phyloP scores from a whole-genome alignment of 2,888 invertebrate genomes.

The Dioctria linearis region DNA sequence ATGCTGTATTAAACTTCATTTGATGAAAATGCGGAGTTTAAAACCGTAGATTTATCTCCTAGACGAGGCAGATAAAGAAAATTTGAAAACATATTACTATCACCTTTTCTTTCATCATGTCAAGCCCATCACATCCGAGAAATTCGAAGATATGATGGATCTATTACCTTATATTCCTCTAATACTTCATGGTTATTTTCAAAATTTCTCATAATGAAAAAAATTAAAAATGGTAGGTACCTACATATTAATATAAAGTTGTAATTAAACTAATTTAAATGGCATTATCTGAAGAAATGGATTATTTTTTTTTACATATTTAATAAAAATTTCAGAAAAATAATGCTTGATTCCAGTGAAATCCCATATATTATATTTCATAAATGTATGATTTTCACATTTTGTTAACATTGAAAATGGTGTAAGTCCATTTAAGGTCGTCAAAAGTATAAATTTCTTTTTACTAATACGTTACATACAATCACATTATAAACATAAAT shows the following conservation, averaged over 20 bases:
- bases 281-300: conserved; percentile 16
- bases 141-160: background rate
- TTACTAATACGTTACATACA: background rate
- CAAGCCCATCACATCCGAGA: background rate
- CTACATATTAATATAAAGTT: conserved; percentile 7
- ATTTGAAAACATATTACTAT: background rate
- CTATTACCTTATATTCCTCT: conserved; percentile 4
- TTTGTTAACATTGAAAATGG: too few species aligned
- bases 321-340: background rate
- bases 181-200: background rate
- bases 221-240: conserved; percentile 1
- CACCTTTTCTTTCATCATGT: background rate
- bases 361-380: background rate
- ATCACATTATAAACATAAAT: conserved; percentile 1
- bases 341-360: background rate
- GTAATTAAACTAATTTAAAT: conserved; percentile 1
- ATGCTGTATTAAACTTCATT: conserved; percentile 16
- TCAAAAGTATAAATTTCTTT: background rate
- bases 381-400: too few species aligned
- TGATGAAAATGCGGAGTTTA: conserved; percentile 15
- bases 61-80: background rate
- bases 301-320: background rate
- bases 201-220: conserved; percentile 13
- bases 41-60: background rate
- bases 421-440: background rate